Evolutionary conservation across 2,113 vertebrate genomes (phyloP).

Genomic region (Paedocypris sp.): DNA sequence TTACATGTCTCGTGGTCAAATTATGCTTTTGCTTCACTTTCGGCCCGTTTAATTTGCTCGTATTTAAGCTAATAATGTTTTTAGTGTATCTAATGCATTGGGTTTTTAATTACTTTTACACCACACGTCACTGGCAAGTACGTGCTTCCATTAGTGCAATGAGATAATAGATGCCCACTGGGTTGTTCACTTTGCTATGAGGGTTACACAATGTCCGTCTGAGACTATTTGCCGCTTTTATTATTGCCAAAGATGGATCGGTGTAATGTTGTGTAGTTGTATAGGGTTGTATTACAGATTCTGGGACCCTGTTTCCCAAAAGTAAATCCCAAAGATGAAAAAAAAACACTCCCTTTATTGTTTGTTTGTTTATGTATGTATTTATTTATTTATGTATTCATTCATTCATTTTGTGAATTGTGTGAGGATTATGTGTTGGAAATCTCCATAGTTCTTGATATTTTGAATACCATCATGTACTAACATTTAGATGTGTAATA

Average conservation of each 20-base stretch:
- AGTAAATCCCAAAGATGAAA: too few species aligned
- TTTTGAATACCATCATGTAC: too few species aligned
- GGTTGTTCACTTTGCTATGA: not conserved
- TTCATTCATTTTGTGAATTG: too few species aligned
- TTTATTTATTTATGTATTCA: too few species aligned
- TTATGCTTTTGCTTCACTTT: not conserved
- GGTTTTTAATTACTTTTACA: not conserved
- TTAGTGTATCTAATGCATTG: not conserved
- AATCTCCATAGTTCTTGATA: too few species aligned
- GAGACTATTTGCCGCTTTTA: not conserved
- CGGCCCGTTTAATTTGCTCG: not conserved
- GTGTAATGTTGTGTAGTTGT: not conserved
- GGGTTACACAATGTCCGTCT: not conserved
- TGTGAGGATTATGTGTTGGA: too few species aligned
- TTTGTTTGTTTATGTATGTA: too few species aligned
- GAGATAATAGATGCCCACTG: not conserved
- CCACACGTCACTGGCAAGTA: not conserved
- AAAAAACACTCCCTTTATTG: too few species aligned
- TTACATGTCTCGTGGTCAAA: conserved; percentile 24
- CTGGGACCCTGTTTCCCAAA: too few species aligned
- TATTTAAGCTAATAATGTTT: not conserved
- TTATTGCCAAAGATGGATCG: not conserved
- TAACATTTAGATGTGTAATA: too few species aligned
- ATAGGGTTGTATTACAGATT: not conserved
- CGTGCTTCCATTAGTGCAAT: not conserved